A percentile compares a stretch with the other conserved stretches of the same genome.
phyloP scores from a whole-genome alignment of 2,888 invertebrate species.

The Drosophila antonietae region DNA sequence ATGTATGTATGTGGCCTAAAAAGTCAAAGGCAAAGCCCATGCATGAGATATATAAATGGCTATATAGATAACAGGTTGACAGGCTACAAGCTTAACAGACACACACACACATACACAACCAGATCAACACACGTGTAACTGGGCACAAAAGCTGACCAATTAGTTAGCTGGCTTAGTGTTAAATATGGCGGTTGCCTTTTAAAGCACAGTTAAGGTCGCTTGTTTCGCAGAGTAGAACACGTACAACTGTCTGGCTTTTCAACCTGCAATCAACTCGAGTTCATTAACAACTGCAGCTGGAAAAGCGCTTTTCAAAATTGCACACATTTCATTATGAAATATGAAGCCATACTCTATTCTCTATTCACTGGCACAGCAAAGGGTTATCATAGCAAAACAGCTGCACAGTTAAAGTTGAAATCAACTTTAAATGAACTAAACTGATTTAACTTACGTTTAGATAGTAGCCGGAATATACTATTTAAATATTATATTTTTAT shows the following conservation, averaged over 20 bases:
- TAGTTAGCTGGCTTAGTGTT: conserved; percentile 46
- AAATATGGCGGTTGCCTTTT: conserved; percentile 31
- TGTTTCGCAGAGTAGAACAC: conserved; percentile 15
- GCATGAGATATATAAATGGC: conserved; percentile 34
- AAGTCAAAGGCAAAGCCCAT: conserved; percentile 38
- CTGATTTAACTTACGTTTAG: no score
- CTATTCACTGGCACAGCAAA: conserved; percentile 5
- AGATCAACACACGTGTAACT: conserved; percentile 11
- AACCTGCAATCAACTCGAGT: conserved; percentile 56
- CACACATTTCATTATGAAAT: conserved; percentile 35
- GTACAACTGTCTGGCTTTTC: conserved; percentile 17
- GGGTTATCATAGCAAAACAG: conserved; percentile 6
- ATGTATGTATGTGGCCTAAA: conserved; percentile 9
- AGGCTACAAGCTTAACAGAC: conserved; percentile 22
- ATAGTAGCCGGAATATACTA: no score
- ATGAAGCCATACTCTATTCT: conserved; percentile 23
- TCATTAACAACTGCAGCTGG: conserved; percentile 53
- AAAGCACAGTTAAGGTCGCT: conserved; percentile 40
- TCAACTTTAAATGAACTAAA: not conserved
- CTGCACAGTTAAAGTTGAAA: not conserved
- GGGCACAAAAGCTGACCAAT: conserved; percentile 45
- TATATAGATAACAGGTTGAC: conserved; percentile 33
- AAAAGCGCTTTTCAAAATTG: conserved; percentile 37
- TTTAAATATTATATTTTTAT: no score
- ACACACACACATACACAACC: not conserved